These are phyloP conservation scores for Lepidonotus clava DNA, from an alignment of 2,888 invertebrate genomes.

Conservation along the genomic window DNA sequence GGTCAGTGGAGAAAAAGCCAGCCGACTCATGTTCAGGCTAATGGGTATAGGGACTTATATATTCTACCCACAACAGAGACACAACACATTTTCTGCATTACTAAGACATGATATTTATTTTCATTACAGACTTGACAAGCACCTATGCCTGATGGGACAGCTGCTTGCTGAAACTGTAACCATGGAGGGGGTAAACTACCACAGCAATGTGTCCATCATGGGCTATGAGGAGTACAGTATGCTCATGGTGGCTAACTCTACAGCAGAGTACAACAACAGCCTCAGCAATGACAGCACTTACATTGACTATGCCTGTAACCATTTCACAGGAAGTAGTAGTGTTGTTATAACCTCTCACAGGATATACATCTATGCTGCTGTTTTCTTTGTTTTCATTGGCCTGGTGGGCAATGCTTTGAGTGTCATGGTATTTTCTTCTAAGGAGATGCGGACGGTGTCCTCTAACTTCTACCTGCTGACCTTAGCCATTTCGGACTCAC, in stretches of 20 bases:
- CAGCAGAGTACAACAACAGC: background rate
- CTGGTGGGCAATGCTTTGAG: slow-evolving; percentile 64
- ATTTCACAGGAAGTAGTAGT: background rate
- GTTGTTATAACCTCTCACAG: slow-evolving; percentile 9
- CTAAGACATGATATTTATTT: too few species aligned
- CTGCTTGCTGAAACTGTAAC: too few species aligned
- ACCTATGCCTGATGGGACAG: too few species aligned
- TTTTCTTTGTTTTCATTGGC: slow-evolving; percentile 62
- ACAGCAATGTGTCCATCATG: background rate
- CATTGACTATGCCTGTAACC: slow-evolving; percentile 20
- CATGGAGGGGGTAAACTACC: slow-evolving; percentile 17
- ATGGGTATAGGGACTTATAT: too few species aligned
- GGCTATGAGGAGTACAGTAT: background rate
- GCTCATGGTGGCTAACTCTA: background rate
- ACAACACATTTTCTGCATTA: too few species aligned
- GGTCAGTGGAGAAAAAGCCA: too few species aligned
- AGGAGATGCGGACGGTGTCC: slow-evolving; percentile 64
- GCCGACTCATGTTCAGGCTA: too few species aligned
- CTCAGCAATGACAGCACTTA: too few species aligned
- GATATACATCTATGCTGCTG: slow-evolving; percentile 55
- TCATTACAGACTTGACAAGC: too few species aligned
- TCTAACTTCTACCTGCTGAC: slow-evolving; percentile 67
- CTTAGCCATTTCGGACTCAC: slow-evolving; percentile 65
- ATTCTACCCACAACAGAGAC: too few species aligned
- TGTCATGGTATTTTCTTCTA: slow-evolving; percentile 64